Conservation (phyloP, 2,797 vertebrate species). For the Chelidonichthys spinosus region DNA sequence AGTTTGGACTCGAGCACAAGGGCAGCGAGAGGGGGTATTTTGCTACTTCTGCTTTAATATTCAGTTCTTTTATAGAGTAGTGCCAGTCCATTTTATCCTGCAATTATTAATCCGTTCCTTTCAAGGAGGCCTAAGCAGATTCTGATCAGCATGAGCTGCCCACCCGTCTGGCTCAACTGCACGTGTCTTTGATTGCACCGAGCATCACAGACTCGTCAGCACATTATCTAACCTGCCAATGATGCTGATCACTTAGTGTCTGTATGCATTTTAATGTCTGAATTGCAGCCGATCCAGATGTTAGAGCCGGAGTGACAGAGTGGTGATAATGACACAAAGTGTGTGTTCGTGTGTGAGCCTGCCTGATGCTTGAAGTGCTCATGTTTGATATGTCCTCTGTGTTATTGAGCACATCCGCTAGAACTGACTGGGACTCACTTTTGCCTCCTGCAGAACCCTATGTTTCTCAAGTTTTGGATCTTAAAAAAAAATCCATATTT, state of each 20-base stretch:
- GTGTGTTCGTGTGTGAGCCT: background rate
- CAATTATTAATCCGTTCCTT: constrained; percentile 64
- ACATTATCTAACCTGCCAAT: constrained; percentile 40
- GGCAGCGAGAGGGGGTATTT: constrained; percentile 29
- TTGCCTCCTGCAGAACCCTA: background rate
- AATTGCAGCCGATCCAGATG: constrained; percentile 16
- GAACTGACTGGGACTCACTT: background rate
- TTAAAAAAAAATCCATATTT: constrained; percentile 13
- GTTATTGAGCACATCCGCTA: background rate
- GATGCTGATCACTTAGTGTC: constrained; percentile 42
- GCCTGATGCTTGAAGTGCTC: constrained; percentile 1
- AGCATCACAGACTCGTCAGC: constrained; percentile 49
- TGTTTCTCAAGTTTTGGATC: background rate
- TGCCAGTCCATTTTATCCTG: constrained; percentile 55
- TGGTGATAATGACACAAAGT: constrained; percentile 13
- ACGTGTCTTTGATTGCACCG: constrained; percentile 54
- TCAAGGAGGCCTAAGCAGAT: constrained; percentile 42
- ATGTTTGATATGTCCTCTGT: constrained; percentile 6
- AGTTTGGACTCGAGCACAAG: constrained; percentile 35
- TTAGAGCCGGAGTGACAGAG: constrained; percentile 23
- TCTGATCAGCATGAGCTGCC: constrained; percentile 55
- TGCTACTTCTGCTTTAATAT: constrained; percentile 43
- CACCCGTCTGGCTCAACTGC: constrained; percentile 45
- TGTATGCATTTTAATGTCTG: constrained; percentile 53
- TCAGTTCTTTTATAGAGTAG: constrained; percentile 48